phyloP scores from a whole-genome alignment of 2,888 invertebrate genomes.

The Epinotia brunnichana region DNA sequence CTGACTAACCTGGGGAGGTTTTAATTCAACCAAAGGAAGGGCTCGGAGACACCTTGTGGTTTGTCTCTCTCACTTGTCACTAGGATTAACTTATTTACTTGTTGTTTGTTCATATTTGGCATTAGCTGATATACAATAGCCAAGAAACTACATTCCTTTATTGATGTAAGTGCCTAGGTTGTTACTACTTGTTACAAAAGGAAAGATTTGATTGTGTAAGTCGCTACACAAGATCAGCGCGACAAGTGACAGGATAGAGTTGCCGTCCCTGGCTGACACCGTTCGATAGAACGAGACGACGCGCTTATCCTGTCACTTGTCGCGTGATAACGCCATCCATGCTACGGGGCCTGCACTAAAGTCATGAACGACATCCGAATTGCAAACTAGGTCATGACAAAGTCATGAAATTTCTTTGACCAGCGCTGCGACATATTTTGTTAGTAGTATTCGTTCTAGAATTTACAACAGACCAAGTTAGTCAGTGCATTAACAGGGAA shows the following conservation, averaged over 20 bases:
- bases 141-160: background rate
- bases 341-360: too few relatives aligned
- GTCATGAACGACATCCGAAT: too few relatives aligned
- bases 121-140: background rate
- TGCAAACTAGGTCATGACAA: too few relatives aligned
- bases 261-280: too few relatives aligned
- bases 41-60: slow-evolving; percentile 58
- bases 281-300: too few relatives aligned
- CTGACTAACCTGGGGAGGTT: slow-evolving; percentile 50
- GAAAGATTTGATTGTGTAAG: background rate
- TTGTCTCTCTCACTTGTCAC: slow-evolving; percentile 48
- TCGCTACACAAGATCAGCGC: background rate
- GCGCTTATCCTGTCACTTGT: too few relatives aligned
- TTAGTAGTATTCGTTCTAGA: background rate
- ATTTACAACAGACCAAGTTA: background rate
- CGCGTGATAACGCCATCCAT: too few relatives aligned
- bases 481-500: background rate
- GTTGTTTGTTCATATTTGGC: slow-evolving; percentile 7
- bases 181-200: too few relatives aligned
- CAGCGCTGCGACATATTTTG: background rate
- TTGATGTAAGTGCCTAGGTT: background rate
- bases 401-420: background rate
- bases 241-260: too few relatives aligned
- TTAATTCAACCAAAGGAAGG: slow-evolving; percentile 66
- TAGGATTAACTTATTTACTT: slow-evolving; percentile 24